Base-by-base conservation (phyloP, 2,888 invertebrate species). In the Drosophila differens region DNA sequence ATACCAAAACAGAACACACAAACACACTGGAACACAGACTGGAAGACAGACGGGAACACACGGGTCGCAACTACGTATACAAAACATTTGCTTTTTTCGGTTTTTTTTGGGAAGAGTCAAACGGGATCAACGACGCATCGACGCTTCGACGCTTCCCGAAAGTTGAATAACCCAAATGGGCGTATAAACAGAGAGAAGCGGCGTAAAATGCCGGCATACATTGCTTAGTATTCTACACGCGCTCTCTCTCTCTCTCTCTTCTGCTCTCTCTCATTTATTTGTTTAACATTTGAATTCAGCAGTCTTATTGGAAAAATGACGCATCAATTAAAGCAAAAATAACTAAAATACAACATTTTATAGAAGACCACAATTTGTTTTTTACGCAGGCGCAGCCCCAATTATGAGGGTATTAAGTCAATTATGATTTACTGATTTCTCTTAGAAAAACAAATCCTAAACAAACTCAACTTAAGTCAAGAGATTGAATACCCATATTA, bases 101-200 rank as follows among this genome's bases (percentile, higher is more conserved):
- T 19, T 28, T 60, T 51, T 55, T 51, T 67, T 86, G 81, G 75
- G 32, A 85, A 85, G 75, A 87, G 85, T 78, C 89, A 89, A 84
- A 86, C 85, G 85, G 85, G 85, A 86, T 86, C 85, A 86, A 86
- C 76, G 85, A 82, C 88, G 69, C 75, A 52, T 66, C 81, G 81
- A 49, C 88, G 69, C 75, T 54, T 66, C 81, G 81, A 49, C 68
- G 82, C 72, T 85, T 85, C 85, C 81, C 89, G 77, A 83, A 83
- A 87, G 86, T 87, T 87, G 90, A 87, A 87, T 87, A 87, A 87
- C 86, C 86, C 83, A 89, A 83, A 87, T 88, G 89, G 85, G 79
- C 87, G 81, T 83, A 85, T 85, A 88, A 88, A 85, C 83, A 85
- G 47, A 47, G 47, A 47, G 25, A 47, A 47, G 4, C 70, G 67